Percentiles rank a stretch among this genome's conserved stretches.
phyloP scores from a whole-genome alignment of 2,888 invertebrate species.

The Drosophila subquinaria region DNA sequence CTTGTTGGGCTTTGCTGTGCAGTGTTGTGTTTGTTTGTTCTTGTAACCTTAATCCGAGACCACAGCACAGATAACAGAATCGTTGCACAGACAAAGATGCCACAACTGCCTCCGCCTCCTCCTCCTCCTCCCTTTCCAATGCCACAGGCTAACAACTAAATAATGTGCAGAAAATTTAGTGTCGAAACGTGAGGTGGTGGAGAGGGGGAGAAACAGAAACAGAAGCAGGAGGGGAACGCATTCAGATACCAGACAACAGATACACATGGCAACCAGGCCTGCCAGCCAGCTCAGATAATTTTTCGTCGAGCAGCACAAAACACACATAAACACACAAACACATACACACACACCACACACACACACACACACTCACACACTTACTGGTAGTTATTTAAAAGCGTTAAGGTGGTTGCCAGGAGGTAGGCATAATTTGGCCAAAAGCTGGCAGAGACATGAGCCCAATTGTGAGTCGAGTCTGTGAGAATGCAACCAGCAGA shows the following conservation, averaged over 20 bases:
- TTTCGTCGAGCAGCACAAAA: conserved; percentile 29
- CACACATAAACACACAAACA: conserved; percentile 5
- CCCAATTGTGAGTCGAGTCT: conserved; percentile 15
- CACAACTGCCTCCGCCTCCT: conserved; percentile 16
- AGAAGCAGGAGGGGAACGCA: background rate
- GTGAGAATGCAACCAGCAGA: conserved; percentile 56
- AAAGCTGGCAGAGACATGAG: conserved; percentile 42
- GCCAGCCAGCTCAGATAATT: conserved; percentile 53
- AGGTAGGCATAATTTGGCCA: conserved; percentile 73
- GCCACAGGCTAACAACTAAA: conserved; percentile 70
- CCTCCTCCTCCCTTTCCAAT: background rate
- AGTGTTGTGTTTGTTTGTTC: conserved; percentile 16
- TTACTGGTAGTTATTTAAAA: conserved; percentile 50
- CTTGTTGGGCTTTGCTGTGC: background rate
- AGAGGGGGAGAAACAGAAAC: background rate
- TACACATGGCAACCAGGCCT: conserved; percentile 50
- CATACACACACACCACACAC: background rate
- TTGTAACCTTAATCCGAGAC: conserved; percentile 68
- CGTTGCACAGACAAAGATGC: conserved; percentile 63
- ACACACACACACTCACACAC: background rate
- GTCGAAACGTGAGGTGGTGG: conserved; percentile 23
- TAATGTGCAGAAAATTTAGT: conserved; percentile 78
- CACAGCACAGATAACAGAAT: conserved; percentile 73
- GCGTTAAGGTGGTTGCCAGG: conserved; percentile 13
- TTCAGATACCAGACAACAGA: conserved; percentile 29